Conservation (phyloP, 2,797 vertebrate species). For the Poeciliopsis presidionis region DNA sequence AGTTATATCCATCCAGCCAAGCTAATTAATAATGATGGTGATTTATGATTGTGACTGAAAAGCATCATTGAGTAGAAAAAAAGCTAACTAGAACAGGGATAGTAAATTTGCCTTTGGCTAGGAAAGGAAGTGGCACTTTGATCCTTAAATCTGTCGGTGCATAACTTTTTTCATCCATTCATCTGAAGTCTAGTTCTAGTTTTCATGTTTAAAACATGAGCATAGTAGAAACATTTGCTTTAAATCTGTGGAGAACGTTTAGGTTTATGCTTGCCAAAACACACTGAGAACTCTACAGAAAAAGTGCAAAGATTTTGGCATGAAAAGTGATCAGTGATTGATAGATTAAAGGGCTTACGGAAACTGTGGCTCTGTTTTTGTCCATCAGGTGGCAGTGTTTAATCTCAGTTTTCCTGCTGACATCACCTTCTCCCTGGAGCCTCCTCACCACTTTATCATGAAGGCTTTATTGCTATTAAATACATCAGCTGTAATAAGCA, state of each 20-base stretch:
- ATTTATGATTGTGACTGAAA: neutral
- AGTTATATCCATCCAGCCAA: neutral
- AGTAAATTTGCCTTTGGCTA: neutral
- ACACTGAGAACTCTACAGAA: neutral
- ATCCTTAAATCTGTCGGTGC: neutral
- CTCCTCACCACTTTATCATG: conserved; percentile 16
- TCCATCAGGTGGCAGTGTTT: conserved; percentile 70
- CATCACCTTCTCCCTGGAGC: conserved; percentile 8
- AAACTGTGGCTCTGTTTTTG: conserved; percentile 11
- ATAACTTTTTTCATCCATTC: neutral
- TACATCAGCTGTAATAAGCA: neutral
- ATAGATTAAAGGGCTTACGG: neutral
- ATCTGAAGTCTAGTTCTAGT: neutral
- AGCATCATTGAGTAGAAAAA: neutral
- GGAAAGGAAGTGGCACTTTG: neutral
- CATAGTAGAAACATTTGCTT: neutral
- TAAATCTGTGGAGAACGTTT: neutral
- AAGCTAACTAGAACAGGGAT: neutral
- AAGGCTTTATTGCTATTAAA: neutral
- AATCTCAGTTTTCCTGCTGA: conserved; percentile 32
- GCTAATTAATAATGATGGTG: neutral
- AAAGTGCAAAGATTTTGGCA: neutral
- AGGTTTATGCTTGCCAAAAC: neutral
- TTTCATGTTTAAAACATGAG: neutral
- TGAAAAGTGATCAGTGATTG: neutral